These are phyloP conservation scores for Ceryle rudis DNA, from an alignment of 2,797 vertebrate genomes.

Conservation along the genomic window DNA sequence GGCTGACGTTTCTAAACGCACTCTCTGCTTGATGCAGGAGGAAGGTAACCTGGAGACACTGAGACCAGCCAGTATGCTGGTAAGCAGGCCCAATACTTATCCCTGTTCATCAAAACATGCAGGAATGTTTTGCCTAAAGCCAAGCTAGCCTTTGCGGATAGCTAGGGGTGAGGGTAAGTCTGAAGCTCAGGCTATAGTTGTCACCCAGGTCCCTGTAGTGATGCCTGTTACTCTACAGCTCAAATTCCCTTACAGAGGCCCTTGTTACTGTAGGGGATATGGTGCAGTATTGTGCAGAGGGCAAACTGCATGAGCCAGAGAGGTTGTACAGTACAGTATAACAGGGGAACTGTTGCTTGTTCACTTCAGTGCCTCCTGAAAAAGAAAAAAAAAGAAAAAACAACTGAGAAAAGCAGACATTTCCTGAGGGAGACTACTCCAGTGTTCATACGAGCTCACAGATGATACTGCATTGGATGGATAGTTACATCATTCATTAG, in stretches of 20 bases:
- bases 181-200: not conserved
- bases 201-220: not conserved
- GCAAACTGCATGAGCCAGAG: not conserved
- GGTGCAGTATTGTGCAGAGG: not conserved
- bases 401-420: not conserved
- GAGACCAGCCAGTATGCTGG: not conserved
- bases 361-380: not conserved
- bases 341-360: not conserved
- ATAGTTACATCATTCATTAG: not conserved
- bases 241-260: not conserved
- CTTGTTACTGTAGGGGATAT: not conserved
- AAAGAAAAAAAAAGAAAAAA: not conserved
- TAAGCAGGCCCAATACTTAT: not conserved
- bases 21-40: not conserved
- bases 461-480: not conserved
- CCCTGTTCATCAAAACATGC: not conserved
- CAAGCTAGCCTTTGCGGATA: not conserved
- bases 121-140: not conserved
- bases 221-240: not conserved
- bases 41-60: not conserved
- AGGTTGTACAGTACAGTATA: not conserved
- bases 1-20: fast-evolving
- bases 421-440: not conserved
- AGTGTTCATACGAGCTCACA: not conserved
- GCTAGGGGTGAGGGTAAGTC: not conserved